These are phyloP conservation scores for Chaetops frenatus DNA, from an alignment of 2,113 vertebrate genomes.

Conservation along the genomic window DNA sequence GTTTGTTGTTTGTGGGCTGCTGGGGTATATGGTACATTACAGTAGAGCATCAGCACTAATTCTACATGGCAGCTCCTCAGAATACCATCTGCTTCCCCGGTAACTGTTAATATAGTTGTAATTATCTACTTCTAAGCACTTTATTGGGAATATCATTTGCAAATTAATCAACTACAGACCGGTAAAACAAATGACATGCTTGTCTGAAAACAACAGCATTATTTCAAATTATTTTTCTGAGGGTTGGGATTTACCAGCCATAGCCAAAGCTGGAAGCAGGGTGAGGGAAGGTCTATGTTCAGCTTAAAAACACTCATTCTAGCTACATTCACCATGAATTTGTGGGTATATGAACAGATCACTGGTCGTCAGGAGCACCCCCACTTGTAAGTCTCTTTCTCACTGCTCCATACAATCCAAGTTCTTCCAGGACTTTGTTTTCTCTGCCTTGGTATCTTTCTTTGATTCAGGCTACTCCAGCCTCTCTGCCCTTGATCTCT, in stretches of 20 bases:
- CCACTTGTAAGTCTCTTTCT: not conserved
- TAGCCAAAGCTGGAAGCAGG: constrained; percentile 4
- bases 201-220: constrained; percentile 75
- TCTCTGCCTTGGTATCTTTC: not conserved
- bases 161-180: constrained; percentile 93
- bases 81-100: constrained; percentile 96
- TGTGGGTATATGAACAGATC: not conserved
- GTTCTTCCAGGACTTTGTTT: not conserved
- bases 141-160: constrained; percentile 96
- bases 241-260: constrained; percentile 35
- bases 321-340: not conserved
- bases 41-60: constrained; percentile 91
- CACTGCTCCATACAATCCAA: not conserved
- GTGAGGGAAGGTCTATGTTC: not conserved
- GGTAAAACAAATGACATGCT: constrained; percentile 82
- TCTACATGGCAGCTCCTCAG: constrained; percentile 93
- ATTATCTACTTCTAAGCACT: constrained; percentile 98
- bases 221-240: constrained; percentile 70
- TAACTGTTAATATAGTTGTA: constrained; percentile 99
- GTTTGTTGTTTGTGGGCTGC: constrained; percentile 73
- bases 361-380: not conserved
- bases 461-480: not conserved
- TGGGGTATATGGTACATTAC: constrained; percentile 83
- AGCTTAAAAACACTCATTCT: not conserved
- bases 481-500: not conserved